Base-by-base conservation (phyloP, 2,113 vertebrate species). In the Neomonachus schauinslandi region DNA sequence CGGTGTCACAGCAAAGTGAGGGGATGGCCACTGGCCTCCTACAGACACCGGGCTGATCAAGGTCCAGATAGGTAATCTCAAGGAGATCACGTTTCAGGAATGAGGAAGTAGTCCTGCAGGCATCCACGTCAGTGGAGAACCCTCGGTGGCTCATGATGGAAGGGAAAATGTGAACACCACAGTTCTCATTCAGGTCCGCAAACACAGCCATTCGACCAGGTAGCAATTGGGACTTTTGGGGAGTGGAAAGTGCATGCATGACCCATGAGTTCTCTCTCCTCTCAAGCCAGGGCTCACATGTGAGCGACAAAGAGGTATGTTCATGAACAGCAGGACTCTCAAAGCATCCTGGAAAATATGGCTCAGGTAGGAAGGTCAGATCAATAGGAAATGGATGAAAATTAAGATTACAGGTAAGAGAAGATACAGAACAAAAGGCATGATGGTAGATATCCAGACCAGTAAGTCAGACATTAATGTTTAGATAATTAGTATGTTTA, bases 41-140 rank as follows among this genome's bases (percentile, higher is more conserved):
- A 2, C 10, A 0, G 57, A 76, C 0, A 0, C 4, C 0, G 0
- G 18, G 46, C 16, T 2, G 69, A 36, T 4, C 5, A 4, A 0
- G 46, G 42, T 5, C 14, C 26, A 4, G 4, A 26, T 18, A 28
- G 26, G 42, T 59, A 18, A 4, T n/a, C 55, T 28, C 1, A 1
- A n/a, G 57, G 63, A 3, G 4, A 7, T 59, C 67, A 16, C 8
- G 2, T 13, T 4, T 81, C 19, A 19, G 10, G 36, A 46, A 33
- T 7, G 19, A 42, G 19, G 28, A 55, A 4, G 42, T 26, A 39
- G 33, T 22, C 10, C 4, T 1, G 0, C 51, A 26, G 46, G 46
- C 36, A 4, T 33, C 59, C 26, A 26, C 1, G 49, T 2, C 22
- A 22, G 16, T 18, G 31, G 46, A 46, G 57, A 53, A 53, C 19